A percentile compares a stretch with the other conserved stretches of the same genome.
Conservation (phyloP, 2,888 invertebrate species). For the Diaprepes abbreviatus region DNA sequence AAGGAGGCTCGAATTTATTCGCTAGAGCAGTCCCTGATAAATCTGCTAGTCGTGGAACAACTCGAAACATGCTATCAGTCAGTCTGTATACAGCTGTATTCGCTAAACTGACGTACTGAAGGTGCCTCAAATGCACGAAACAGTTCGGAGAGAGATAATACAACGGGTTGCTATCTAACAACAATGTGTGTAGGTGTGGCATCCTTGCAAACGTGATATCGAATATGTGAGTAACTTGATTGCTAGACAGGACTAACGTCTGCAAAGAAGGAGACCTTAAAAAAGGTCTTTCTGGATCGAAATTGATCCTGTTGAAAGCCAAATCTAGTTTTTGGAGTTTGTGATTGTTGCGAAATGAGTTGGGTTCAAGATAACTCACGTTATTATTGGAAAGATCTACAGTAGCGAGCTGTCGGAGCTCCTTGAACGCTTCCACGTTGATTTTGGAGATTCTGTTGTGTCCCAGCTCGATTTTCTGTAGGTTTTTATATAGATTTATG, state of each 20-base stretch:
- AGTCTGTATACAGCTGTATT: slow-evolving; percentile 63
- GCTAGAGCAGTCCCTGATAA: slow-evolving; percentile 63
- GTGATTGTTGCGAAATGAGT: slow-evolving; percentile 61
- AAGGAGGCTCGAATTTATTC: slow-evolving; percentile 62
- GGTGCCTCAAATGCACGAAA: slow-evolving; percentile 60
- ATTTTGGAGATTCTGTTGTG: slow-evolving; percentile 61
- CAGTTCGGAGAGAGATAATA: slow-evolving; percentile 59
- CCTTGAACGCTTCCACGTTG: slow-evolving; percentile 60
- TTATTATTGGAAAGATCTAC: slow-evolving; percentile 64
- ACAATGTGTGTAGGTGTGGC: slow-evolving; percentile 61
- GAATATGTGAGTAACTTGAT: slow-evolving; percentile 62
- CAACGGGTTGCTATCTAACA: slow-evolving; percentile 62
- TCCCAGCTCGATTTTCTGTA: slow-evolving; percentile 59
- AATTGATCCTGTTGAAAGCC: slow-evolving; percentile 60
- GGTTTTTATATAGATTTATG: slow-evolving; percentile 59
- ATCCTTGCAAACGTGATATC: slow-evolving; percentile 62
- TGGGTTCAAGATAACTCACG: slow-evolving; percentile 59
- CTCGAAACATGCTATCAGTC: slow-evolving; percentile 62
- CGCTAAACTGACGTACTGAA: slow-evolving; percentile 63
- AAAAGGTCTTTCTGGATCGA: slow-evolving; percentile 60
- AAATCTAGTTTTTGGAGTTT: slow-evolving; percentile 61
- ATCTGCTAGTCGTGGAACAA: slow-evolving; percentile 61
- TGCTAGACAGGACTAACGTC: slow-evolving; percentile 61
- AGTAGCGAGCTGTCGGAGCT: slow-evolving; percentile 57
- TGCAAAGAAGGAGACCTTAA: slow-evolving; percentile 61